Percentiles rank a stretch among this genome's conserved stretches.
Conservation (phyloP, 1,140 invertebrate species). For the Brachionus rubens region DNA sequence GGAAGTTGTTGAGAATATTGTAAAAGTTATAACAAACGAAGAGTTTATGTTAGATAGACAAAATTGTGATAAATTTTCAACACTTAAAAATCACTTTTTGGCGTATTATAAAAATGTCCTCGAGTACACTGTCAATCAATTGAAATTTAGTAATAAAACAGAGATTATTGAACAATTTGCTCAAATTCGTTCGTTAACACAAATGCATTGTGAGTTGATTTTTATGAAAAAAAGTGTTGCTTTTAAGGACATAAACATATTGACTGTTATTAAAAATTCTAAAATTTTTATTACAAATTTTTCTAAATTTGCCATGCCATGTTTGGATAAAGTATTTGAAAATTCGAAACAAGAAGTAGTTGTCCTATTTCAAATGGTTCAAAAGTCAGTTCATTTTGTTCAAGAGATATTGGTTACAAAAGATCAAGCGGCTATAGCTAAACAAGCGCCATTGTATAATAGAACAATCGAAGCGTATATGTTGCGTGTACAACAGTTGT, state of each 20-base stretch:
- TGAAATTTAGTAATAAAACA: constrained; percentile 5
- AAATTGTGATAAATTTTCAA: constrained; percentile 29
- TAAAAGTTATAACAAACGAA: neutral
- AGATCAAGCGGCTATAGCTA: constrained; percentile 10
- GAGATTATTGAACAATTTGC: neutral
- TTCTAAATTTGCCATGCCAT: constrained; percentile 7
- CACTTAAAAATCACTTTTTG: constrained; percentile 31
- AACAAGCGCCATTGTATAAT: constrained; percentile 37
- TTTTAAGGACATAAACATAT: constrained; percentile 38
- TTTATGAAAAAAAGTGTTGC: neutral
- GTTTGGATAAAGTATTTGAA: constrained; percentile 28
- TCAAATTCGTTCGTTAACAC: neutral
- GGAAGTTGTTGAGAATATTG: neutral
- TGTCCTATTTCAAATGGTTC: neutral
- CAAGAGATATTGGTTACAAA: constrained; percentile 40
- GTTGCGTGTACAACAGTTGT: constrained; percentile 2
- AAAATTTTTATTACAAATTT: constrained; percentile 28
- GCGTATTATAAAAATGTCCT: constrained; percentile 2
- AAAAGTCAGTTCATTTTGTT: constrained; percentile 43
- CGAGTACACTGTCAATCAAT: constrained; percentile 22
- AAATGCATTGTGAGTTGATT: constrained; percentile 22
- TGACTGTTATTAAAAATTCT: constrained; percentile 33
- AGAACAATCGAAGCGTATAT: constrained; percentile 3
- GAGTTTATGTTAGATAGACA: constrained; percentile 31
- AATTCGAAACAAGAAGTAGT: constrained; percentile 1